Percentiles rank a stretch among this genome's conserved stretches.
Evolutionary conservation across 2,888 invertebrate species (phyloP).

Genomic region (Globia sparganii): DNA sequence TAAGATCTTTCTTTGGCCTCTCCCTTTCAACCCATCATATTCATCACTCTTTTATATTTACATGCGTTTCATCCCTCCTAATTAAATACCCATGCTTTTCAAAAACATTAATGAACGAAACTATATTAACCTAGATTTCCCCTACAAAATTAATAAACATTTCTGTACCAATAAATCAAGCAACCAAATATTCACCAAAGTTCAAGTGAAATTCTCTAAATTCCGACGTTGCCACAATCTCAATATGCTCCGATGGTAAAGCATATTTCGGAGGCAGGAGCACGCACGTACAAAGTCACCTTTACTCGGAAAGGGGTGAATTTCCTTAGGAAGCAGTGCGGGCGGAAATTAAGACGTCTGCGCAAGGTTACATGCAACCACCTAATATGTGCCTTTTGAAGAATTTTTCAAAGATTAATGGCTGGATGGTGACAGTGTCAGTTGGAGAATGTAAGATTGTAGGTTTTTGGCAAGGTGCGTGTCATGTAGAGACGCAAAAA

Average conservation of each 20-base stretch:
- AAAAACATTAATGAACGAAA: not conserved
- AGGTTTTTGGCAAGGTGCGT: not conserved
- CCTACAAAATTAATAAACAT: slow-evolving; percentile 43
- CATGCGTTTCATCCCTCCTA: not conserved
- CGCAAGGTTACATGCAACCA: slow-evolving; percentile 59
- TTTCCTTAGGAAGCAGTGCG: slow-evolving; percentile 63
- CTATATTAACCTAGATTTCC: not conserved
- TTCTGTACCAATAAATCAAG: slow-evolving; percentile 25
- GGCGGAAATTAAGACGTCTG: slow-evolving; percentile 73
- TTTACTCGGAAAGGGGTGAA: slow-evolving; percentile 61
- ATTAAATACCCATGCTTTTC: not conserved
- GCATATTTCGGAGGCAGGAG: slow-evolving; percentile 51
- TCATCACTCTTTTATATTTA: not conserved
- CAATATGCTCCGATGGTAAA: slow-evolving; percentile 53
- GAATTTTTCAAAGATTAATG: slow-evolving; percentile 57
- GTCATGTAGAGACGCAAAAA: not conserved
- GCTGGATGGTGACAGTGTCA: slow-evolving; percentile 40
- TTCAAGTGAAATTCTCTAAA: slow-evolving; percentile 43
- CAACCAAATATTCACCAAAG: slow-evolving; percentile 43
- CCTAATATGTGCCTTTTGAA: slow-evolving; percentile 29
- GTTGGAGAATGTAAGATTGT: not conserved
- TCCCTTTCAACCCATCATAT: not conserved
- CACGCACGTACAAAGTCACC: slow-evolving; percentile 60
- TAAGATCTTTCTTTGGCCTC: not conserved
- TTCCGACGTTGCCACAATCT: slow-evolving; percentile 35